A percentile compares a stretch with the other conserved stretches of the same genome.
phyloP scores from a whole-genome alignment of 2,113 vertebrate species.

The Onychostoma macrolepis region DNA sequence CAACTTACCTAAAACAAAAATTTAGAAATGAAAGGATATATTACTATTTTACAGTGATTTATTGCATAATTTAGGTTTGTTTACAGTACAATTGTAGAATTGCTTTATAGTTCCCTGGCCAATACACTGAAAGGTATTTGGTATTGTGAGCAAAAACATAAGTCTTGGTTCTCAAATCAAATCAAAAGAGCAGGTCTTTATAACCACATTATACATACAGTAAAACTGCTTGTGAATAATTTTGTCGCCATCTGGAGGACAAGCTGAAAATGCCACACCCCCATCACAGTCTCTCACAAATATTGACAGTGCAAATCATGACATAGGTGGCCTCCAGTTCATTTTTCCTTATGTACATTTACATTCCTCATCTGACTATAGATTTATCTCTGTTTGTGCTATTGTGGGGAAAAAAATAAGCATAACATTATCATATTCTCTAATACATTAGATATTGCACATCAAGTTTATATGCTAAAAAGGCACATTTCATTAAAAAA shows the following conservation, averaged over 20 bases:
- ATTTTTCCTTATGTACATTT: too few species aligned
- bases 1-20: neutral
- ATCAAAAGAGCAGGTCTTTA: neutral
- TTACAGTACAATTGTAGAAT: neutral
- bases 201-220: neutral
- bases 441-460: neutral
- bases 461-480: neutral
- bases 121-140: neutral
- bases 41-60: neutral
- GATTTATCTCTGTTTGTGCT: neutral
- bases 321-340: too few species aligned
- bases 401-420: neutral
- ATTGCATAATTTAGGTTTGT: neutral
- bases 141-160: neutral
- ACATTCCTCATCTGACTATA: neutral
- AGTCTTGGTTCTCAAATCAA: neutral
- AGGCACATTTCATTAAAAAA: neutral
- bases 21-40: neutral
- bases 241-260: constrained; percentile 22
- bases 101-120: neutral
- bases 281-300: neutral
- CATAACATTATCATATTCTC: neutral
- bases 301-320: neutral
- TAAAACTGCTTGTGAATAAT: neutral
- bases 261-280: neutral